phyloP scores from a whole-genome alignment of 2,113 vertebrate species.

The Talpa occidentalis region DNA sequence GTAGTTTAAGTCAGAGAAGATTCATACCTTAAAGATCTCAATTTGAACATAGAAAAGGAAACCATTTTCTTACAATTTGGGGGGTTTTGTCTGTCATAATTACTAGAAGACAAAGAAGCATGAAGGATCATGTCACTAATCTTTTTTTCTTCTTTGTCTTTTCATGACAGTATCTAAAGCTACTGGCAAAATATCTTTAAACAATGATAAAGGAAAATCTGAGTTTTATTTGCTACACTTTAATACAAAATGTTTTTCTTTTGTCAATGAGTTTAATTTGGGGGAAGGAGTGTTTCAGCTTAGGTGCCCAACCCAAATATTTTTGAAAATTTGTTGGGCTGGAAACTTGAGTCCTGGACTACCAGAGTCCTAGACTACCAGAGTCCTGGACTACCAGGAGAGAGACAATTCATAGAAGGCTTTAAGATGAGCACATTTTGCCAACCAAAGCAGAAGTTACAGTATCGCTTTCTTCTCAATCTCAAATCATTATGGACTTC shows the following conservation, averaged over 20 bases:
- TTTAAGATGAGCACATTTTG: slow-evolving; percentile 39
- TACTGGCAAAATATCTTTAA: neutral
- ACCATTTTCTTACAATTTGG: neutral
- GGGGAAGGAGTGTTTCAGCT: neutral
- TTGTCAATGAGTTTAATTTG: neutral
- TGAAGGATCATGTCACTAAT: neutral
- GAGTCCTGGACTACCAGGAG: neutral
- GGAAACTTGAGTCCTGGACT: neutral
- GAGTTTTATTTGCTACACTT: neutral
- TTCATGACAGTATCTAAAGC: neutral
- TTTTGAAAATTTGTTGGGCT: neutral
- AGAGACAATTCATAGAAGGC: neutral
- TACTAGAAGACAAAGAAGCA: neutral
- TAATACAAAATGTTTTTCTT: neutral
- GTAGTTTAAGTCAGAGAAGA: neutral
- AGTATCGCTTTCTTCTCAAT: neutral
- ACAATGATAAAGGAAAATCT: neutral
- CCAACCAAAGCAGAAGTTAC: neutral
- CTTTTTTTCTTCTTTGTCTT: neutral
- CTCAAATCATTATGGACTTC: neutral
- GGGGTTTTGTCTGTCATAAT: neutral
- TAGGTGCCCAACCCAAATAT: slow-evolving; percentile 20
- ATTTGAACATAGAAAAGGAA: neutral
- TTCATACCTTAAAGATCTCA: neutral
- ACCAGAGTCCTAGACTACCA: neutral